Evolutionary conservation across 2,797 vertebrate genomes (phyloP), one percentile per base, ranked within the genome.

Genomic region (Apodemus agrarius): DNA sequence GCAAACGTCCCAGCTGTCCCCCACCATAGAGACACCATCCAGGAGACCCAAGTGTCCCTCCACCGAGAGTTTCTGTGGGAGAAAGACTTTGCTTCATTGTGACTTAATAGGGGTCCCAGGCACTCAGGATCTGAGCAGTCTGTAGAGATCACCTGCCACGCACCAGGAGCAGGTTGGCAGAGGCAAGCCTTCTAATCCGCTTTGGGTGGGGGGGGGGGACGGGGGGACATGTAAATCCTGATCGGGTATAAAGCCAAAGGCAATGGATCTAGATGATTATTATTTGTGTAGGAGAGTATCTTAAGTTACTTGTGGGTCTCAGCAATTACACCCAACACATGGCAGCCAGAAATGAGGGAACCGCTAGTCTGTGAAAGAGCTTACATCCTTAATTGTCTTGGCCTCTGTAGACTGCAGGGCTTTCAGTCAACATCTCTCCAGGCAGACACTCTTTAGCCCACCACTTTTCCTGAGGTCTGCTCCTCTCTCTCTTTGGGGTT

Each of bases 351-450:
- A 95, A 95, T 19, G 81, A 84, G 16, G 80, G 83, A 80, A 78
- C 82, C n/a, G 84, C 97, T 92, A 93, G 93, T 89, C 96, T 92
- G 93, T 89, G 81, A 86, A 95, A 93, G 57, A 40, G 82, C 74
- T 93, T 67, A 89, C 92, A 92, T 91, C 88, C 93, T 86, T 90
- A 89, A 97, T 97, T 93, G 89, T 91, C 76, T 82, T 81, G 46
- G 78, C 81, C 57, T 94, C 49, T 79, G 74, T 88, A 72, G 92
- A 72, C 37, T 49, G 17, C 59, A 14, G 85, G 52, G 76, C 83
- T 97, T 97, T 93, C 80, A 63, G 69, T 92, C 94, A 57, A 11
- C 93, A 63, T 89, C 94, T 96, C 95, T 72, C 74, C n/a, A 96
- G 88, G 85, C 43, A 76, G 80, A 8, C 49, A 43, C 76, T 81